Percentiles rank a stretch among this genome's conserved stretches.
Evolutionary conservation across 64 coral and sea anemone genomes (phyloP).

Genomic region (Pocillopora damicornis): DNA sequence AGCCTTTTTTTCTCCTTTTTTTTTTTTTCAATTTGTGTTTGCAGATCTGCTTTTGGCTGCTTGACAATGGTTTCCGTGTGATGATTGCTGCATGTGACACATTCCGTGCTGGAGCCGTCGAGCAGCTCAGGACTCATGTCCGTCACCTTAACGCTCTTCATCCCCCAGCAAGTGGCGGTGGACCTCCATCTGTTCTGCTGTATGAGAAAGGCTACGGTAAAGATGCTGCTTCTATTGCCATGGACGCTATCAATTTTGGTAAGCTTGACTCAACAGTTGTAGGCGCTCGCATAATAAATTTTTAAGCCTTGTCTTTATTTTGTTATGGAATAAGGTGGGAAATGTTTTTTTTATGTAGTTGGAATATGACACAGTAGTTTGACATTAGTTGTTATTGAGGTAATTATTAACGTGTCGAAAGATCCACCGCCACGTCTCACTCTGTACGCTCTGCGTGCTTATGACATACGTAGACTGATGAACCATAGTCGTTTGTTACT

Average conservation of each 20-base stretch:
- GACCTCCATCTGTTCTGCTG: slow-evolving; percentile 89
- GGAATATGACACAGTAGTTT: no score
- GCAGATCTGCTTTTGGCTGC: slow-evolving; percentile 96
- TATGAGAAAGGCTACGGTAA: slow-evolving; percentile 99
- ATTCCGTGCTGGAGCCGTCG: slow-evolving; percentile 96
- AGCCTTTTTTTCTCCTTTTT: no score
- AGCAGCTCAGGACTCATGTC: slow-evolving; percentile 92
- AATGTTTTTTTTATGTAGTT: no score
- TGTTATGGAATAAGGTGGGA: no score
- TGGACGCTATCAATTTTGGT: slow-evolving; percentile 99
- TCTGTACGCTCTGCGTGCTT: no score
- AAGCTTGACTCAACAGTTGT: background rate
- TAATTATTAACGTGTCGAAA: no score
- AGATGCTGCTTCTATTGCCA: slow-evolving; percentile 97
- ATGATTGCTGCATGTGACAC: slow-evolving; percentile 99
- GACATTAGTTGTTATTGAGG: no score
- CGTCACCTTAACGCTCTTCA: slow-evolving; percentile 95
- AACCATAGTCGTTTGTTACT: no score
- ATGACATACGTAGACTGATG: no score
- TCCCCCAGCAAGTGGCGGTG: slow-evolving; percentile 73
- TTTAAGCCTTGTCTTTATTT: no score
- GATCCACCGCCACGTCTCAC: no score
- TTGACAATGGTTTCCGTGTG: slow-evolving; percentile 92
- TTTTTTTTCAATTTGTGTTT: background rate
- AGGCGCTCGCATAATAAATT: no score